phyloP scores from a whole-genome alignment of 1,140 invertebrate species.

The Acromyrmex heyeri region DNA sequence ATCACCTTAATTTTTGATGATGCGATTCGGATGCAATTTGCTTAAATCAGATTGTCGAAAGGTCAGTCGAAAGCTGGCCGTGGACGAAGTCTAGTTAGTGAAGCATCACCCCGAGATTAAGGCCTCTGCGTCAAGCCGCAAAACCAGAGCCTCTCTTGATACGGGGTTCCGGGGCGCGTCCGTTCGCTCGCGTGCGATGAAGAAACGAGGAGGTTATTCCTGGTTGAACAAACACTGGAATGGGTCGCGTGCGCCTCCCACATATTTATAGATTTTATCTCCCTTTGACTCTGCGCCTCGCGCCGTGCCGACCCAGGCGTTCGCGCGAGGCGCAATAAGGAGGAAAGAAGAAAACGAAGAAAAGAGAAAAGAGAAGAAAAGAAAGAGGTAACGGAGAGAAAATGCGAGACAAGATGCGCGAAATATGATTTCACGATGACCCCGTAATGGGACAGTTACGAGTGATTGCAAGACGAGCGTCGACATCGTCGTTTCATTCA shows the following conservation, averaged over 20 bases:
- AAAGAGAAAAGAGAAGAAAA: slow-evolving; percentile 14
- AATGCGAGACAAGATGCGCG: background rate
- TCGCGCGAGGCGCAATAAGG: slow-evolving; percentile 44
- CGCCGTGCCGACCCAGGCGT: slow-evolving; percentile 78
- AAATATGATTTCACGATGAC: slow-evolving; percentile 38
- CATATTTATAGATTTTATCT: slow-evolving; percentile 87
- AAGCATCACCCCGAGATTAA: slow-evolving; percentile 71
- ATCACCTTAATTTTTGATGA: background rate
- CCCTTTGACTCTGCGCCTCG: slow-evolving; percentile 81
- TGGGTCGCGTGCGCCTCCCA: slow-evolving; percentile 86
- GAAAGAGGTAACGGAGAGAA: background rate
- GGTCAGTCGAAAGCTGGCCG: background rate
- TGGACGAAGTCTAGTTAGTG: slow-evolving; percentile 65
- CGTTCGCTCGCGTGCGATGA: slow-evolving; percentile 75
- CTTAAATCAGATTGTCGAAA: slow-evolving; percentile 11
- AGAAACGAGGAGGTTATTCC: slow-evolving; percentile 86
- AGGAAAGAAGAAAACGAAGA: background rate
- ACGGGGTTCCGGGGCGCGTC: slow-evolving; percentile 74
- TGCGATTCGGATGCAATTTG: background rate
- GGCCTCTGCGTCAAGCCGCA: slow-evolving; percentile 83
- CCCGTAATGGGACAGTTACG: slow-evolving; percentile 57
- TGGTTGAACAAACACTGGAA: slow-evolving; percentile 87
- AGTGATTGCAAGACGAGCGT: slow-evolving; percentile 29
- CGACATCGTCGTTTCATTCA: slow-evolving; percentile 45
- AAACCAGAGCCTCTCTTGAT: slow-evolving; percentile 81